These are phyloP conservation scores for Zygothrica quintamaculata DNA, from an alignment of 2,888 invertebrate species.

Conservation along the genomic window DNA sequence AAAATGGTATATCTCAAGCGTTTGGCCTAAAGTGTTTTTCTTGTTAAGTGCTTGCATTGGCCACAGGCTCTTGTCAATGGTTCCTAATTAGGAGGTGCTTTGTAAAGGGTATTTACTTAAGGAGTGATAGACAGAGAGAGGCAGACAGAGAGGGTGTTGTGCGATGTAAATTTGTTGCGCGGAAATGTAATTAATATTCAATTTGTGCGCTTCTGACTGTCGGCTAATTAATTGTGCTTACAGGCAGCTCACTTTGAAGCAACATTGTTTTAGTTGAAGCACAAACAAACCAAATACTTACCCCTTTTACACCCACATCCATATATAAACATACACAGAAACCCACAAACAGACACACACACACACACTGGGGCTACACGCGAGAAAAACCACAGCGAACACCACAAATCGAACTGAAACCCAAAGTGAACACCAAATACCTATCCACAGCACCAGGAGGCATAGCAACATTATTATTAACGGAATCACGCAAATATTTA, in stretches of 20 bases:
- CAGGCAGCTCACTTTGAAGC: constrained; percentile 39
- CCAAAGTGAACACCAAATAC: too few relatives aligned
- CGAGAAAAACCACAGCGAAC: constrained; percentile 53
- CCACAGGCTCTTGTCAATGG: constrained; percentile 50
- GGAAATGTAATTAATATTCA: constrained; percentile 73
- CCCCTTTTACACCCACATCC: neutral
- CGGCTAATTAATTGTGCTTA: constrained; percentile 69
- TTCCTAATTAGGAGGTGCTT: constrained; percentile 48
- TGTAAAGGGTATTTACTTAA: too few relatives aligned
- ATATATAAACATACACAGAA: constrained; percentile 1
- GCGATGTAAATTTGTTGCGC: constrained; percentile 6
- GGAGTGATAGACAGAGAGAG: too few relatives aligned
- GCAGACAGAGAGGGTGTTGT: constrained; percentile 3
- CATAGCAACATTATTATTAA: constrained; percentile 64
- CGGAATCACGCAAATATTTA: constrained; percentile 77
- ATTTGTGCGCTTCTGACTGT: constrained; percentile 52
- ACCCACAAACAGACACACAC: neutral
- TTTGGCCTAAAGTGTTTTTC: constrained; percentile 52
- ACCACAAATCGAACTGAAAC: constrained; percentile 16
- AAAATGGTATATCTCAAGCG: constrained; percentile 19
- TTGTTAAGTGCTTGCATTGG: constrained; percentile 55
- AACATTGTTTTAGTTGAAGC: constrained; percentile 24
- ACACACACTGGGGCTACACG: constrained; percentile 40
- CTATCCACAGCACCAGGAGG: constrained; percentile 15
- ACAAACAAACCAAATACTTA: constrained; percentile 3